Evolutionary conservation across 2,888 invertebrate species (phyloP).

Genomic region (Cistogaster globosa): DNA sequence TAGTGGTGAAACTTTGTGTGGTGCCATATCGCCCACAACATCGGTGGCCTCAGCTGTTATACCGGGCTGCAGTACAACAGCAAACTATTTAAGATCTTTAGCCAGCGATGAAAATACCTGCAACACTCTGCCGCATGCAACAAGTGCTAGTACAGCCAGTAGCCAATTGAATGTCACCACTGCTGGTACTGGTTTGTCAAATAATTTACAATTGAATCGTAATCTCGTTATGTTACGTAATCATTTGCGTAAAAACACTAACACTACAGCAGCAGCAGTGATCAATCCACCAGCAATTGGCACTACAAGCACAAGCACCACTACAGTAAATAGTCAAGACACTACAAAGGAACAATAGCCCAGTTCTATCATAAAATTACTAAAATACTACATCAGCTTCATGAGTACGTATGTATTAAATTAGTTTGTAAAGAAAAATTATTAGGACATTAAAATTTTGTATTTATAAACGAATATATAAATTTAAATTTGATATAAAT

Average conservation of each 20-base stretch:
- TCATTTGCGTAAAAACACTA: slow-evolving; percentile 81
- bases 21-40: slow-evolving; percentile 79
- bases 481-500: slow-evolving; percentile 21
- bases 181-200: slow-evolving; percentile 75
- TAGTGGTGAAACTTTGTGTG: slow-evolving; percentile 72
- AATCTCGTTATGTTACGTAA: slow-evolving; percentile 82
- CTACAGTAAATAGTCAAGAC: slow-evolving; percentile 72
- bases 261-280: slow-evolving; percentile 60
- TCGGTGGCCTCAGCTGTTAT: slow-evolving; percentile 76
- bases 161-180: slow-evolving; percentile 40
- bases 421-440: slow-evolving; percentile 41
- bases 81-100: slow-evolving; percentile 62
- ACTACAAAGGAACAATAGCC: slow-evolving; percentile 80
- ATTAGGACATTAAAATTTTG: background rate
- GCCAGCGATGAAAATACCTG: slow-evolving; percentile 75
- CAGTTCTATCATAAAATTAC: slow-evolving; percentile 72
- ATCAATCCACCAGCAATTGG: slow-evolving; percentile 16
- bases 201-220: slow-evolving; percentile 81
- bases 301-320: slow-evolving; percentile 50
- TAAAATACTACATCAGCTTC: slow-evolving; percentile 20
- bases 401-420: slow-evolving; percentile 66
- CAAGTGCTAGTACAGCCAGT: slow-evolving; percentile 72
- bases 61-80: slow-evolving; percentile 70
- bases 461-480: slow-evolving; percentile 9
- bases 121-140: slow-evolving; percentile 80